Base-by-base conservation (phyloP, 2,113 vertebrate species). In the Campylomormyrus tamandua region DNA sequence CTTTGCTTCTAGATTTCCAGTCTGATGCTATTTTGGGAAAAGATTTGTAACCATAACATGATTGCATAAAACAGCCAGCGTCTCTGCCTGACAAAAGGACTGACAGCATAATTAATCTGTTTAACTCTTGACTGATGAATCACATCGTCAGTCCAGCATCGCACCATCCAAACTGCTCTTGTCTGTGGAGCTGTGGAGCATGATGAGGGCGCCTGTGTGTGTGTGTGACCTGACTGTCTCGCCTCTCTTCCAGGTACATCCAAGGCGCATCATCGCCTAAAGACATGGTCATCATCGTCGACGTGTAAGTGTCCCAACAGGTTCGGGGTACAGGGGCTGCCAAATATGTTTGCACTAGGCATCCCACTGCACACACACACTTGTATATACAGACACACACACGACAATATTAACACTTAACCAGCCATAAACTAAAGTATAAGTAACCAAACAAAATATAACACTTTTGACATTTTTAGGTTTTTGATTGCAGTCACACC, bases 201-300 rank as follows among this genome's bases (percentile, higher is more conserved):
- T 21, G 49, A 45, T 11, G 19, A 19, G 17, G 27, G 19, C 46
- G 11, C 4, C 5, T 10, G 42, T 10, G 9, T 17, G n/a, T 11
- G 48, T 9, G 11, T 56, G 19, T 88, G 15, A 83, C 6, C 77
- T 58, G 35, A 27, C 83, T 58, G 1, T 58, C 50, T 3, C 42
- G 89, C 49, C 87, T 70, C 91, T 89, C 1, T 58, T 90, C 1
- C 95, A 99, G 98, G 98, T 99, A 99, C 91, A 99, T 99, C 92
- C 98, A 99, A 92, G 98, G 98, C 0, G 98, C 98, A 53, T 99
- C 98, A 0, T 99, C 98, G 0, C 98, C 98, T 0, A 99, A 99
- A 95, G 98, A 99, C 92, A 99, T 99, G 98, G 98, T 99, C 94
- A 99, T 99, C 94, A 98, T 99, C 0, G 98, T 99, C 86, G 98